phyloP scores from a whole-genome alignment of 2,888 invertebrate genomes.

The Sinotaia quadrata region DNA sequence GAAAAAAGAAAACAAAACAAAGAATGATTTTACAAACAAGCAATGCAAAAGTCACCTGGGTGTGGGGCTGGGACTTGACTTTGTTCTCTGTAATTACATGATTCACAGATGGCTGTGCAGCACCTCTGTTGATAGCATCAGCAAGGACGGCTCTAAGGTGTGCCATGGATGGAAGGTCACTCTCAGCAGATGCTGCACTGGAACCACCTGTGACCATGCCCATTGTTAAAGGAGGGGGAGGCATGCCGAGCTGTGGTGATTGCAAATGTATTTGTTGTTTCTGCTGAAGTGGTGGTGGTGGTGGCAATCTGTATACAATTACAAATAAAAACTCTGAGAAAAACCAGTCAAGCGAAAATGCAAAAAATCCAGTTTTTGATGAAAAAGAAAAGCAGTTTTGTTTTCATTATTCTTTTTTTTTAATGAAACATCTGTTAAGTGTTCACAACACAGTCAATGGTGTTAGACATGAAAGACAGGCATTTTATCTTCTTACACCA shows the following conservation, averaged over 20 bases:
- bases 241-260: background rate
- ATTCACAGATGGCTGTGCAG: slow-evolving; percentile 5
- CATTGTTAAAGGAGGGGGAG: background rate
- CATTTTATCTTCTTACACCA: too few relatives aligned
- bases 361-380: too few relatives aligned
- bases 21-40: background rate
- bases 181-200: slow-evolving; percentile 21
- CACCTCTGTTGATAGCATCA: slow-evolving; percentile 38
- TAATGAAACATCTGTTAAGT: too few relatives aligned
- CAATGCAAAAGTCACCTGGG: background rate
- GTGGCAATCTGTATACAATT: background rate
- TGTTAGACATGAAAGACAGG: too few relatives aligned
- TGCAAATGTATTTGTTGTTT: background rate
- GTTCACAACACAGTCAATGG: too few relatives aligned
- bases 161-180: slow-evolving; percentile 34
- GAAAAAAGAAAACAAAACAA: background rate
- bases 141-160: slow-evolving; percentile 42
- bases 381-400: too few relatives aligned
- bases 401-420: too few relatives aligned
- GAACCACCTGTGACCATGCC: background rate
- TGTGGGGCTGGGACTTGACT: background rate
- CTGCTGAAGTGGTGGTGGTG: background rate
- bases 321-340: too few relatives aligned
- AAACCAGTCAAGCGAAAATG: too few relatives aligned
- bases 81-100: background rate